Evolutionary conservation across 2,888 invertebrate species (phyloP).

Genomic region (Homarus gammarus): DNA sequence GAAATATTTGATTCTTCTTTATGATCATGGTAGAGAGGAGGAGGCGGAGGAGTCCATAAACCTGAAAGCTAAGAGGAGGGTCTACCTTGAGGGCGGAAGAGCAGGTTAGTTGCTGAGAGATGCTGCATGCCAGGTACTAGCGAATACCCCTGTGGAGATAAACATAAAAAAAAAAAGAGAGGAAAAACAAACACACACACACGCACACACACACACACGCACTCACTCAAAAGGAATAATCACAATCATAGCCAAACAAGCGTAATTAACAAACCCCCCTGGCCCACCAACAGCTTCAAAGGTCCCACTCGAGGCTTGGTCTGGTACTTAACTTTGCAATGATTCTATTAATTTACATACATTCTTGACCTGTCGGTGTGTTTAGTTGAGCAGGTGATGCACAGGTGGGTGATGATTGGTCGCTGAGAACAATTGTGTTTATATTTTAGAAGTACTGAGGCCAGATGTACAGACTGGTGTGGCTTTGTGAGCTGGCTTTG

Average conservation of each 20-base stretch:
- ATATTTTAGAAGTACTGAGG: background rate
- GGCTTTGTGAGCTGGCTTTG: background rate
- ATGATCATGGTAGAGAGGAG: too few relatives aligned
- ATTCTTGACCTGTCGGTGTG: too few relatives aligned
- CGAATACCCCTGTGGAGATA: too few relatives aligned
- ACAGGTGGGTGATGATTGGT: background rate
- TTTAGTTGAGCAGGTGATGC: constrained; percentile 14
- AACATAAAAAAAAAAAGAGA: too few relatives aligned
- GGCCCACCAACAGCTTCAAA: background rate
- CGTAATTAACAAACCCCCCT: constrained; percentile 4
- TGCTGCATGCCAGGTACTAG: too few relatives aligned
- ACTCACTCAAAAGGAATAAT: background rate
- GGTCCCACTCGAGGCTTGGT: constrained; percentile 4
- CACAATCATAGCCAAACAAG: constrained; percentile 13
- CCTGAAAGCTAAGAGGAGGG: too few relatives aligned
- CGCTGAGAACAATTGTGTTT: background rate
- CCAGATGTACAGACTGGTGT: background rate
- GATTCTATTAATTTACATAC: constrained; percentile 27
- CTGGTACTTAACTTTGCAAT: constrained; percentile 14
- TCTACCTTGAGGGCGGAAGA: too few relatives aligned
- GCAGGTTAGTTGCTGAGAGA: too few relatives aligned
- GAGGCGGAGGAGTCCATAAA: too few relatives aligned
- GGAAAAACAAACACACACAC: too few relatives aligned
- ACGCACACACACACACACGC: too few relatives aligned
- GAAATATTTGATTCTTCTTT: too few relatives aligned